Evolutionary conservation across 2,888 invertebrate species (phyloP), one percentile per base, ranked within the genome.

Genomic region (Abscondita cerata): DNA sequence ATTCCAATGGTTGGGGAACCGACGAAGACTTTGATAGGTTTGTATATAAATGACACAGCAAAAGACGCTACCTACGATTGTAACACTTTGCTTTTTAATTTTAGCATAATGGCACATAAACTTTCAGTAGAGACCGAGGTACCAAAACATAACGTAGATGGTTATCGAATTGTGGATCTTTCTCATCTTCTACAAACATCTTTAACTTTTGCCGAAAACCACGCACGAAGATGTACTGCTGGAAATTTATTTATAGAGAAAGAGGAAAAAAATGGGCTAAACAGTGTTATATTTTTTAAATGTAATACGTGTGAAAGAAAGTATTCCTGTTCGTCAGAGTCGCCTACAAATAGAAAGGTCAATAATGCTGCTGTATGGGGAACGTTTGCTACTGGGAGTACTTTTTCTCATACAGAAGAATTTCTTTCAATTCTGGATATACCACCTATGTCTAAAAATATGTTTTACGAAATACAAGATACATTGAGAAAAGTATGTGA

Each of bases 381-480:
- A 16, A 52, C 38, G 1, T 9, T 52, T 11, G 34, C 52, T 3
- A 52, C 19, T 52, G 38, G 47, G 12, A 48, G 48, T 13, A 25
- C 48, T 13, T 9, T 25, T 12, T 31, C 16, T 8, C 48, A 25
- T 25, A 25, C 33, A 6, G 31, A 44, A 15, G n/a, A 53, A n/a
- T 11, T 53, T 41, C 6, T 41, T 40, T 18, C 25, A 15, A n/a
- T 40, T 4, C 13, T 53, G 20, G 13, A 53, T 53, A 53, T 53
- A 11, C 53, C 53, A 15, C n/a, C 31, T 9, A 1, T 53, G 19
- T 53, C 53, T 2, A 15, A 19, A n/a, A 41, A 40, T 8, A 11
- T 38, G 36, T 52, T 52, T 52, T 52, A 52, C n/a, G 15, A 34
- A n/a, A 34, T 52, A 18, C 52, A 52, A n/a, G 40, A 40, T 5